Evolutionary conservation across 1,140 invertebrate genomes (phyloP), one percentile per base, ranked within the genome.

Genomic region (Manduca sexta): DNA sequence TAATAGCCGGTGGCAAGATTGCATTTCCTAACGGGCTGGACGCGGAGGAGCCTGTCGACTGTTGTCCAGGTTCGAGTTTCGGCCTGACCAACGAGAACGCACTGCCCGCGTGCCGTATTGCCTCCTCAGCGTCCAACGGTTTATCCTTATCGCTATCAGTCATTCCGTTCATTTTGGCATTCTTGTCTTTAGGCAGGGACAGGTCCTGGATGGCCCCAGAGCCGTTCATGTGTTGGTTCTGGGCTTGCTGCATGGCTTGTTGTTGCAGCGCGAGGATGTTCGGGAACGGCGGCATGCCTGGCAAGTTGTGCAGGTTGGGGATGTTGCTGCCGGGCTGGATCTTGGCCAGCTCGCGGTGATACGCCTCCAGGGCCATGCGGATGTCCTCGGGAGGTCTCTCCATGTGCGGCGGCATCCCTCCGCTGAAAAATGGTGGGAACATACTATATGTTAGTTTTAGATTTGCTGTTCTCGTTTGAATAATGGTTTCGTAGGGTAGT

Each of bases 321-420:
- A 88, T 86, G 57, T 89, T 88, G 55, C 67, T 87, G 43, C 69
- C 86, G 44, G 90, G 90, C 66, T 95, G 94, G 42, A 97, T 84
- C 74, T 97, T 96, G 66, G 94, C 92, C 6, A 98, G 87, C 80
- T 98, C 96, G 31, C 95, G 90, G 69, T 96, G 95, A 76, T 97
- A 97, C n/a, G 95, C 93, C 60, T 97, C 95, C 10, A 97, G 83
- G 0, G 94, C 94, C 88, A 97, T 87, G 52, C 97, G 90, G 69
- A 97, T 94, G 56, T 98, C 95, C 54, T 90, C 88, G 5, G 85
- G 87, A 48, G 87, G 80, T 21, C 72, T 72, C 61, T 91, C 92
- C 43, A 92, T 92, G 52, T 92, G 89, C 51, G 92, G 94, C 65
- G 93, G 91, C 52, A 88, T 86, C 26, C 81, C 89, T 77, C 84